These are phyloP conservation scores for Drosophila fungiperda DNA, from an alignment of 2,888 invertebrate species.

Conservation along the genomic window DNA sequence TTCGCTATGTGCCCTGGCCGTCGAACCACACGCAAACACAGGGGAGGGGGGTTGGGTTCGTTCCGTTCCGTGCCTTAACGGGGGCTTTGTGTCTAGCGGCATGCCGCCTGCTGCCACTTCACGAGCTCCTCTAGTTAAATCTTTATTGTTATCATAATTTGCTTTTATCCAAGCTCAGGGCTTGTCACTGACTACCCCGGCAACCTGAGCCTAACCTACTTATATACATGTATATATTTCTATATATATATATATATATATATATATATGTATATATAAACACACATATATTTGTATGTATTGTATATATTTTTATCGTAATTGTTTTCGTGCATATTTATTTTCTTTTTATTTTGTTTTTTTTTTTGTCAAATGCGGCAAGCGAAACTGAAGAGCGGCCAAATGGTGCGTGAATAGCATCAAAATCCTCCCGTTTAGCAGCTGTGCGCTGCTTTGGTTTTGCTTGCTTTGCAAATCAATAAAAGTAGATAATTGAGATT, in stretches of 20 bases:
- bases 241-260: constrained; percentile 14
- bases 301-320: constrained; percentile 71
- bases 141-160: constrained; percentile 82
- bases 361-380: constrained; percentile 35
- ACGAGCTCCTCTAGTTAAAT: constrained; percentile 75
- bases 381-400: constrained; percentile 62
- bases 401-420: constrained; percentile 78
- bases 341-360: constrained; percentile 1
- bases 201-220: constrained; percentile 56
- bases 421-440: constrained; percentile 63
- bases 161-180: constrained; percentile 78
- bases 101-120: constrained; percentile 76
- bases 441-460: constrained; percentile 41
- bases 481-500: constrained; percentile 81
- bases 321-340: constrained; percentile 77
- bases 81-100: constrained; percentile 65
- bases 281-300: not conserved
- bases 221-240: constrained; percentile 22
- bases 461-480: constrained; percentile 70
- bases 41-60: not conserved
- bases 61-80: constrained; percentile 17
- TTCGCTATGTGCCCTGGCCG: constrained; percentile 57
- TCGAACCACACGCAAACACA: not conserved
- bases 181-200: constrained; percentile 62
- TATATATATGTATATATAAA: constrained; percentile 9